Percentiles rank a stretch among this genome's conserved stretches.
These are phyloP conservation scores for Cheiracanthium punctorium DNA, from an alignment of 2,888 invertebrate genomes.

Conservation along the genomic window DNA sequence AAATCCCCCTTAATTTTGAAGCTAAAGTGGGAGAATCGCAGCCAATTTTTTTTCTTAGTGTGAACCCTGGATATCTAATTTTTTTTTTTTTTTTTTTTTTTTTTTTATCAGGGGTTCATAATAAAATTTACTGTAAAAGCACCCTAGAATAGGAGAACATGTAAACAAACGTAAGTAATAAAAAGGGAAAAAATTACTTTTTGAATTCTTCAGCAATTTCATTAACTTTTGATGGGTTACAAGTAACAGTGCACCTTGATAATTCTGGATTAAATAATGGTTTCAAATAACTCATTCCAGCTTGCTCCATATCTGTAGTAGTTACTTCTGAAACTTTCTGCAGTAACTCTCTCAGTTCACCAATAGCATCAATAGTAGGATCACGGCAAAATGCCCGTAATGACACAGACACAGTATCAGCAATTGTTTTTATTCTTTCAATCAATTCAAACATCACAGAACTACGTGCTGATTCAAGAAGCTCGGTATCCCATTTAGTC, in stretches of 20 bases:
- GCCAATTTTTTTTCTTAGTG: background rate
- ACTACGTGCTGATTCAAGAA: slow-evolving; percentile 89
- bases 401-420: slow-evolving; percentile 84
- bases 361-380: slow-evolving; percentile 78
- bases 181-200: slow-evolving; percentile 77
- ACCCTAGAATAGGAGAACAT: background rate
- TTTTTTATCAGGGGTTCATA: background rate
- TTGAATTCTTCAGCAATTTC: slow-evolving; percentile 82
- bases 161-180: background rate
- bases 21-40: too few relatives aligned
- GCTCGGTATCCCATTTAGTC: slow-evolving; percentile 82
- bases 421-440: slow-evolving; percentile 86
- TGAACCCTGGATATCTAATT: background rate
- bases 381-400: slow-evolving; percentile 84
- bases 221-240: slow-evolving; percentile 85
- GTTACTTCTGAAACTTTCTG: slow-evolving; percentile 82
- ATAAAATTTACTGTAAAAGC: too few relatives aligned
- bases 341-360: slow-evolving; percentile 77
- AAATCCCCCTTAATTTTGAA: too few relatives aligned
- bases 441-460: slow-evolving; percentile 91
- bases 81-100: too few relatives aligned
- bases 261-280: slow-evolving; percentile 81
- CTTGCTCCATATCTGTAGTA: slow-evolving; percentile 80
- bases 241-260: slow-evolving; percentile 84
- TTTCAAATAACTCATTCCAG: slow-evolving; percentile 84